phyloP scores from a whole-genome alignment of 2,113 vertebrate genomes.

The Blennius ocellaris region DNA sequence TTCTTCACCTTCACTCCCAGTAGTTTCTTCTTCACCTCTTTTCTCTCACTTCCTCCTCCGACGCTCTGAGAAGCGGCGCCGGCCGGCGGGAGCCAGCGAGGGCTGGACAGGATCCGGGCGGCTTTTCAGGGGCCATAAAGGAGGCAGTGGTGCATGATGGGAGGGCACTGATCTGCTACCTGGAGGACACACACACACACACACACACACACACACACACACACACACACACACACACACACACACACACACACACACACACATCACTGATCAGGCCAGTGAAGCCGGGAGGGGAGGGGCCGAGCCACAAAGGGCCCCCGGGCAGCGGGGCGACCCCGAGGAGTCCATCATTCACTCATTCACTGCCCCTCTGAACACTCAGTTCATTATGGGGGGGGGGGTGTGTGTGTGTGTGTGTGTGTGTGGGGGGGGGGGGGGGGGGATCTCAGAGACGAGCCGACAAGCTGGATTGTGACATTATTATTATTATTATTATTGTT shows the following conservation, averaged over 20 bases:
- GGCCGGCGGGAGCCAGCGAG: slow-evolving; percentile 89
- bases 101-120: slow-evolving; percentile 30
- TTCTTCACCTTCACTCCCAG: too few species aligned
- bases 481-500: too few species aligned
- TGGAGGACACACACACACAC: slow-evolving; percentile 86
- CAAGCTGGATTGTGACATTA: too few species aligned
- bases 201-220: too few species aligned
- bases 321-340: slow-evolving; percentile 89
- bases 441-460: not conserved
- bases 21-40: not conserved
- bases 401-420: not conserved
- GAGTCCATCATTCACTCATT: slow-evolving; percentile 96
- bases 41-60: slow-evolving; percentile 92
- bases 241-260: too few species aligned
- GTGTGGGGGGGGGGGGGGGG: slow-evolving; percentile 19
- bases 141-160: slow-evolving; percentile 92
- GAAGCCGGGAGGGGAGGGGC: slow-evolving; percentile 90
- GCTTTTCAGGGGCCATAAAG: slow-evolving; percentile 86
- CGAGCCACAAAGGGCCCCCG: slow-evolving; percentile 86
- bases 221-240: too few species aligned
- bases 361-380: slow-evolving; percentile 88
- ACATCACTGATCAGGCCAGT: slow-evolving; percentile 83
- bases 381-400: slow-evolving; percentile 88
- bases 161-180: slow-evolving; percentile 94
- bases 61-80: slow-evolving; percentile 93